These are phyloP conservation scores for Theretra japonica DNA, from an alignment of 2,888 invertebrate genomes.

Conservation along the genomic window DNA sequence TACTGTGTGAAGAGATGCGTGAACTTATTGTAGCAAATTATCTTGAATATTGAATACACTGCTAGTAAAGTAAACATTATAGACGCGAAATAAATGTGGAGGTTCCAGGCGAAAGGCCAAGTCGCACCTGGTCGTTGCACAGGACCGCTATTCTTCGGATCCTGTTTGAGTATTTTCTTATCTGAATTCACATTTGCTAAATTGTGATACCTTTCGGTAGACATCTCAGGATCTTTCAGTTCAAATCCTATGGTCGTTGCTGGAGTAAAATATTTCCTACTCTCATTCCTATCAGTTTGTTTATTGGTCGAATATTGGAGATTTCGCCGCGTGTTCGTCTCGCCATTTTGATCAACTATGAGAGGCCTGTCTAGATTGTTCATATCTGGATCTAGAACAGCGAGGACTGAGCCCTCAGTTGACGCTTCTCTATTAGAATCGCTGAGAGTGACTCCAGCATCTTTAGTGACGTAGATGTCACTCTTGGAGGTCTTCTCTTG, in stretches of 20 bases:
- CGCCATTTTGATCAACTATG: conserved; percentile 78
- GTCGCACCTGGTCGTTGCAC: conserved; percentile 84
- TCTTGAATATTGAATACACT: conserved; percentile 93
- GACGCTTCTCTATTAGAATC: conserved; percentile 74
- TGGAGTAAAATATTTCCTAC: conserved; percentile 69
- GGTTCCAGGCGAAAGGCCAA: conserved; percentile 95
- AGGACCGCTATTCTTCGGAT: conserved; percentile 67
- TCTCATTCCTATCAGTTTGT: conserved; percentile 72
- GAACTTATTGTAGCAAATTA: conserved; percentile 93
- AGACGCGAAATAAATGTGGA: conserved; percentile 95
- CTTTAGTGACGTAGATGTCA: conserved; percentile 75
- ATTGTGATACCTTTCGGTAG: conserved; percentile 84
- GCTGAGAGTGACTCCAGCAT: conserved; percentile 75
- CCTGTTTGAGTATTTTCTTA: conserved; percentile 76
- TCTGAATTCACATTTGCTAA: conserved; percentile 85
- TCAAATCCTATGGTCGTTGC: conserved; percentile 80
- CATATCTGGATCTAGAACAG: conserved; percentile 81
- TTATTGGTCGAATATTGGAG: conserved; percentile 78
- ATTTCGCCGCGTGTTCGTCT: conserved; percentile 80
- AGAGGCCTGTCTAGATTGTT: conserved; percentile 81
- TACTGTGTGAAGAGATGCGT: conserved; percentile 94
- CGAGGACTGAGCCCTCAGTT: conserved; percentile 78
- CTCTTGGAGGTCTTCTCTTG: conserved; percentile 77
- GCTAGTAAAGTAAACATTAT: conserved; percentile 93
- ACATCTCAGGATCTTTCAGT: conserved; percentile 78